Conservation (phyloP, 64 coral and sea anemone species). For the Cladopsammia gracilis region DNA sequence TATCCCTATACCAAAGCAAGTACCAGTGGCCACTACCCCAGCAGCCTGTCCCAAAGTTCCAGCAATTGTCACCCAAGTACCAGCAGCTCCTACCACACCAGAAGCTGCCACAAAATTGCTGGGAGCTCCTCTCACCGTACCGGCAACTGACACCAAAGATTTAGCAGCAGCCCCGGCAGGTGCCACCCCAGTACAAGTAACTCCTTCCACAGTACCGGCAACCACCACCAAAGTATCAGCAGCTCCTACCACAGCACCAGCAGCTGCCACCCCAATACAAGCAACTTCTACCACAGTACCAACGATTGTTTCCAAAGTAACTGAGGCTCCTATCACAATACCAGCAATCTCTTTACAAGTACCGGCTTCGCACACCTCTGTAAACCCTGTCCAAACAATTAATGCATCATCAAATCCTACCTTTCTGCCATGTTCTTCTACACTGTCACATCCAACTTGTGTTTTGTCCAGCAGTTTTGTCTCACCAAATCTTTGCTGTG, state of each 20-base stretch:
- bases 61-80: neutral
- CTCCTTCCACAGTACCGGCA: too few relatives aligned
- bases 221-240: neutral
- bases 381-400: too few relatives aligned
- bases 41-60: neutral
- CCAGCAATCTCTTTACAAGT: neutral
- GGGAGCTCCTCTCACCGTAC: neutral
- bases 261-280: too few relatives aligned
- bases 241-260: neutral
- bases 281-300: neutral
- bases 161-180: too few relatives aligned
- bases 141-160: neutral
- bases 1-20: conserved; percentile 3
- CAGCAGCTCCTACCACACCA: neutral
- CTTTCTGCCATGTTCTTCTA: too few relatives aligned
- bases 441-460: too few relatives aligned
- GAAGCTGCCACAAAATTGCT: neutral
- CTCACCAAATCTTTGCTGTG: too few relatives aligned
- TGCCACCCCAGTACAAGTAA: neutral
- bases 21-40: neutral
- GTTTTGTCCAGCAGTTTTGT: too few relatives aligned
- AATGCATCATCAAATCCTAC: too few relatives aligned
- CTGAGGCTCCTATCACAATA: neutral
- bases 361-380: too few relatives aligned
- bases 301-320: neutral